Conservation (phyloP, 1,140 invertebrate genomes). For the Drosophila kikkawai region DNA sequence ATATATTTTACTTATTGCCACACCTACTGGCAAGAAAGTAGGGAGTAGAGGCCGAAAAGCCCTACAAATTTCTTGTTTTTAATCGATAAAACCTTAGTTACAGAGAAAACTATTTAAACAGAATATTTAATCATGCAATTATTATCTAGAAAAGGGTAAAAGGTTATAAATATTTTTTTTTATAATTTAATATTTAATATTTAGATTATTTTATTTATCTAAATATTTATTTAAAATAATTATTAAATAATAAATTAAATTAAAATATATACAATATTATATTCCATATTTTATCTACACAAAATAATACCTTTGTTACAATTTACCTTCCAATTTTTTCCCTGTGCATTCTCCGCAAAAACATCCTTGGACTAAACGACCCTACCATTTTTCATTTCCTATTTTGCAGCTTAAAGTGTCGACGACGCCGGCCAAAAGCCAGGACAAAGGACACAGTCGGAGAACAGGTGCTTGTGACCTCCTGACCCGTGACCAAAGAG, state of each 20-base stretch:
- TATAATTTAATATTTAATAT: no score
- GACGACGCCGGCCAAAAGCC: constrained; percentile 41
- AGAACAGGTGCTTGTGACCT: constrained; percentile 20
- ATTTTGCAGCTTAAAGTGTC: constrained; percentile 77
- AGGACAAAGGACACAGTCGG: constrained; percentile 34
- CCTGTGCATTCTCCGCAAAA: constrained; percentile 14
- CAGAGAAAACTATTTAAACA: background rate
- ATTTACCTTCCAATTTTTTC: background rate
- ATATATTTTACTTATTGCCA: constrained; percentile 35
- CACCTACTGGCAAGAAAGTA: constrained; percentile 1
- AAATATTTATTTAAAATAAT: background rate
- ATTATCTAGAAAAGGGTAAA: background rate
- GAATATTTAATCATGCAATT: background rate
- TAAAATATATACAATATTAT: background rate
- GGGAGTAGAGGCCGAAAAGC: background rate
- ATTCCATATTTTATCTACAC: background rate
- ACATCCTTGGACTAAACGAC: constrained; percentile 55
- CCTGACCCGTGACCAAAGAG: constrained; percentile 23
- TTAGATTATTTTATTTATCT: no score
- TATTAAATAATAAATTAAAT: background rate
- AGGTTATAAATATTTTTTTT: no score
- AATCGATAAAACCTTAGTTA: constrained; percentile 26
- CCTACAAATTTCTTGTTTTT: background rate
- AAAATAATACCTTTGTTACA: background rate
- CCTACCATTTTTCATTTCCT: constrained; percentile 77